Evolutionary conservation across 2,797 vertebrate genomes (phyloP), one percentile per base, ranked within the genome.

Genomic region (Mormyrops attenuatus): DNA sequence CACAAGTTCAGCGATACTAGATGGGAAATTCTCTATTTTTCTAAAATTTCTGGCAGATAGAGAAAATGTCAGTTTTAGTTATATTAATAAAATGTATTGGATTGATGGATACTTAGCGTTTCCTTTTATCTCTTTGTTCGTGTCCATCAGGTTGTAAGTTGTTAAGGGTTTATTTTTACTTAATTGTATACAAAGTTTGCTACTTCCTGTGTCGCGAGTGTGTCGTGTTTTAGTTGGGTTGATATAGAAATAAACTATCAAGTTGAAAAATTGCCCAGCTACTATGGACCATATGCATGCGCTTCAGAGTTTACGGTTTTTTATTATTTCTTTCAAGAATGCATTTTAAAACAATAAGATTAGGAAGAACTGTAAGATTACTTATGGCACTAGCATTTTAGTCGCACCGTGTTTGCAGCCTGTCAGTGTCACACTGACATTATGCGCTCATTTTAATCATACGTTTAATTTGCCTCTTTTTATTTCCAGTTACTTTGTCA

Each of bases 401-500:
- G 34, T 77, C 3, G 11, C 66, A 34, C 26, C 3, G 9, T 34
- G 66, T 34, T 34, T 69, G 63, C 63, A 34, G 26, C 11, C 11
- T 30, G 26, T 34, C 26, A 69, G 63, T 15, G 11, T 69, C 26
- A 69, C 9, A 50, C 26, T 49, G 5, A 22, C 20, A 49, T 85
- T 85, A 22, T 47, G 20, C 17, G 38, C 20, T 44, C 20, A n/a
- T 84, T 84, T 22, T 84, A 84, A n/a, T 47, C 41, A 50, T 49
- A 20, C 9, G 41, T 9, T 50, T 77, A 13, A 77, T 77, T 41
- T 34, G 57, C 1, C 5, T 41, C 15, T 41, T 17, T 80, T 41
- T 34, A 73, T 50, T 13, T n/a, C 22, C 44, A 99, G 98, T 99
- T 93, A 96, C 96, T 0, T 97, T 99, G 87, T 95, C 97, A 63